Evolutionary conservation across 2,113 vertebrate genomes (phyloP).

Genomic region (Struthio camelus): DNA sequence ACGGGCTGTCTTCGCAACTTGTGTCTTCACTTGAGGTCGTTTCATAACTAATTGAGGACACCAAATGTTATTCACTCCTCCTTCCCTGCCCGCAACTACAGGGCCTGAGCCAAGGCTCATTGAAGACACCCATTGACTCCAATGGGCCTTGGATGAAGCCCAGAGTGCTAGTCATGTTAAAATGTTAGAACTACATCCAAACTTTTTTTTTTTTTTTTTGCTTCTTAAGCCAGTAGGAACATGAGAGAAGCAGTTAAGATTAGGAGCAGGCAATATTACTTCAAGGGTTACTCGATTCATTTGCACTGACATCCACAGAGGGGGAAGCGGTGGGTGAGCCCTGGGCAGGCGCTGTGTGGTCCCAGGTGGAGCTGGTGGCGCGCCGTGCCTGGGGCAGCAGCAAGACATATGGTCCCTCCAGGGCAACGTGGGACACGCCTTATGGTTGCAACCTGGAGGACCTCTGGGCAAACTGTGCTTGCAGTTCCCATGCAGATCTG

Average conservation of each 20-base stretch:
- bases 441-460: background rate
- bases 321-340: too few relatives aligned
- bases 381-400: rapidly evolving
- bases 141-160: constrained; percentile 37
- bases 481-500: background rate
- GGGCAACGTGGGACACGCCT: background rate
- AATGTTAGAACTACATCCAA: background rate
- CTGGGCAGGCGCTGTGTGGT: background rate
- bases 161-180: background rate
- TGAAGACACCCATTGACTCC: constrained; percentile 23
- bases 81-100: background rate
- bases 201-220: background rate
- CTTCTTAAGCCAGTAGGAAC: background rate
- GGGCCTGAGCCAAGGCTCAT: constrained; percentile 19
- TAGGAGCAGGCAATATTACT: constrained; percentile 44
- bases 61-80: constrained; percentile 36
- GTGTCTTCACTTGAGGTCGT: constrained; percentile 96
- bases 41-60: constrained; percentile 86
- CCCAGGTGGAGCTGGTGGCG: background rate
- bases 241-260: constrained; percentile 6
- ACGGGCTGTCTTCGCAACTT: constrained; percentile 84
- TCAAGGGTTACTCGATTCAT: background rate
- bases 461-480: background rate
- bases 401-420: background rate
- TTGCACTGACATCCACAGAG: background rate